Evolutionary conservation across 2,113 vertebrate species (phyloP).

Genomic region (Leptodactylus fuscus): DNA sequence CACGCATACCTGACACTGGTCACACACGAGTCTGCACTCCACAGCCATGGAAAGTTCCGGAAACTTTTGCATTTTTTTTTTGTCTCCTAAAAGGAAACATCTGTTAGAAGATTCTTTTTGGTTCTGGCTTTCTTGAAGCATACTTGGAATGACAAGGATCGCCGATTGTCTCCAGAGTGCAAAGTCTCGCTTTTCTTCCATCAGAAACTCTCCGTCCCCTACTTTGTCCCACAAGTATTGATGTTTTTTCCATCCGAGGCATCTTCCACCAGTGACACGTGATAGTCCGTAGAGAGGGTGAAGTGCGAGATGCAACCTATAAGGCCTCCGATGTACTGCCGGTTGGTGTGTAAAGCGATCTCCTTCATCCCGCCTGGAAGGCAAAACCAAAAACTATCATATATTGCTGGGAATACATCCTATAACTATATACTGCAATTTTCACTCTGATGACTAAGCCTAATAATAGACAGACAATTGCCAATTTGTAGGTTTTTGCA

Average conservation of each 20-base stretch:
- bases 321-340: constrained; percentile 87
- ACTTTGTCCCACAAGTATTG: constrained; percentile 89
- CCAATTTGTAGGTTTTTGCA: too few species aligned
- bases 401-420: background rate
- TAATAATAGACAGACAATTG: too few species aligned
- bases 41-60: background rate
- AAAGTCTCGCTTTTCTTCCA: constrained; percentile 30
- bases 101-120: constrained; percentile 37
- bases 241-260: constrained; percentile 94
- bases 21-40: constrained; percentile 16
- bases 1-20: constrained; percentile 11
- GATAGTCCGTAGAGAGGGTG: constrained; percentile 92
- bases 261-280: constrained; percentile 91
- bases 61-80: constrained; percentile 17
- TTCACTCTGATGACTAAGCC: too few species aligned
- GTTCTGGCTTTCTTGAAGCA: constrained; percentile 32
- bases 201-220: constrained; percentile 60
- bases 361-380: constrained; percentile 93
- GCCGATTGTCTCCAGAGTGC: background rate
- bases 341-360: constrained; percentile 89
- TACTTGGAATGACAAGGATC: constrained; percentile 36
- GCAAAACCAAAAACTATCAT: constrained; percentile 38
- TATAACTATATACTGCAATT: too few species aligned
- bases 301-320: constrained; percentile 96
- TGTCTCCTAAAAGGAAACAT: constrained; percentile 13